Evolutionary conservation across 2,113 vertebrate species (phyloP).

Genomic region (Microcebus jonahi): DNA sequence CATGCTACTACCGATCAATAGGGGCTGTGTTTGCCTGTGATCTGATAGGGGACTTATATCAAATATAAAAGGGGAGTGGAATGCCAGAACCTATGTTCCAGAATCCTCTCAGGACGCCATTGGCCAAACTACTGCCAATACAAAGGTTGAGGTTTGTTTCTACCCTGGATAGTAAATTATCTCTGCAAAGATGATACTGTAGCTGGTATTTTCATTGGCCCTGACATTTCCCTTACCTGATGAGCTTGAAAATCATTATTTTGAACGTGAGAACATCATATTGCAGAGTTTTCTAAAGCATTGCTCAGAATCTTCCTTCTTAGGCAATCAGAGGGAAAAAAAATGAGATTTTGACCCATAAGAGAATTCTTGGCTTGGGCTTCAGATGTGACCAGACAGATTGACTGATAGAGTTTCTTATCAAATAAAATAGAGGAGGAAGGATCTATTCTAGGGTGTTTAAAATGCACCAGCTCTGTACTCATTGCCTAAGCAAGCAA

Average conservation of each 20-base stretch:
- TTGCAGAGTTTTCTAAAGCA: background rate
- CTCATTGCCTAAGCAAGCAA: background rate
- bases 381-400: constrained; percentile 9
- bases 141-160: background rate
- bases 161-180: background rate
- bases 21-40: background rate
- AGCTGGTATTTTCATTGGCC: background rate
- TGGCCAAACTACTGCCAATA: background rate
- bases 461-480: background rate
- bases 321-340: background rate
- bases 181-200: background rate
- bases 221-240: background rate
- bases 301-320: constrained; percentile 27
- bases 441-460: background rate
- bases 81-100: background rate
- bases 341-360: background rate
- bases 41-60: background rate
- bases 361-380: background rate
- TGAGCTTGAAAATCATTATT: background rate
- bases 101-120: background rate
- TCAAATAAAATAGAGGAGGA: background rate
- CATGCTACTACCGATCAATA: background rate
- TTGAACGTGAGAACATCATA: background rate
- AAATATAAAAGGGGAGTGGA: background rate
- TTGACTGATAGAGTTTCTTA: background rate